Evolutionary conservation across 1,140 invertebrate species (phyloP).

Genomic region (Parapsyche elsis): DNA sequence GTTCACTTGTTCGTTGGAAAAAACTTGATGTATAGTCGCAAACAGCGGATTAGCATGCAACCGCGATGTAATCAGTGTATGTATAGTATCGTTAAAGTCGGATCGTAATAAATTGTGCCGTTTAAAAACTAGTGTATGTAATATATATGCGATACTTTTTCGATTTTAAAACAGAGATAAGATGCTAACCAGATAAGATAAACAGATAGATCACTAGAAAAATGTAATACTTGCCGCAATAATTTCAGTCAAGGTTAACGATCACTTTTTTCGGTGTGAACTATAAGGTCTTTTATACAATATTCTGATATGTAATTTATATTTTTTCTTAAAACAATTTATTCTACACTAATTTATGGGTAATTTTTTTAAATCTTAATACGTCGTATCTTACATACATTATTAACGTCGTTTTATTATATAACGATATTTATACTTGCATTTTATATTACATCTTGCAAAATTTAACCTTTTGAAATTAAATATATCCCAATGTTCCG

Average conservation of each 20-base stretch:
- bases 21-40: not conserved
- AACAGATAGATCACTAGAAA: not conserved
- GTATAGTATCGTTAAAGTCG: not conserved
- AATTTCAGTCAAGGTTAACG: not conserved
- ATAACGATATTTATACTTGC: too few species aligned
- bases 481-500: too few species aligned
- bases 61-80: not conserved
- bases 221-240: not conserved
- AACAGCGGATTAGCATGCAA: constrained; percentile 19
- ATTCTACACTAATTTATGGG: too few species aligned
- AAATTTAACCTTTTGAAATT: too few species aligned
- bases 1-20: not conserved
- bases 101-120: constrained; percentile 22
- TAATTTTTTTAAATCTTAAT: too few species aligned
- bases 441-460: too few species aligned
- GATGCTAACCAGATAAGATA: not conserved
- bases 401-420: too few species aligned
- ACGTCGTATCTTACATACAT: too few species aligned
- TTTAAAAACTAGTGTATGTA: not conserved
- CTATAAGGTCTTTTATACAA: not conserved
- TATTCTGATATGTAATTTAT: too few species aligned
- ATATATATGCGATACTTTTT: constrained; percentile 7
- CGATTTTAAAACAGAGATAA: not conserved
- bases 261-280: not conserved
- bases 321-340: too few species aligned